Base-by-base conservation (phyloP, 64 coral and sea anemone genomes). In the Acropora yongei region DNA sequence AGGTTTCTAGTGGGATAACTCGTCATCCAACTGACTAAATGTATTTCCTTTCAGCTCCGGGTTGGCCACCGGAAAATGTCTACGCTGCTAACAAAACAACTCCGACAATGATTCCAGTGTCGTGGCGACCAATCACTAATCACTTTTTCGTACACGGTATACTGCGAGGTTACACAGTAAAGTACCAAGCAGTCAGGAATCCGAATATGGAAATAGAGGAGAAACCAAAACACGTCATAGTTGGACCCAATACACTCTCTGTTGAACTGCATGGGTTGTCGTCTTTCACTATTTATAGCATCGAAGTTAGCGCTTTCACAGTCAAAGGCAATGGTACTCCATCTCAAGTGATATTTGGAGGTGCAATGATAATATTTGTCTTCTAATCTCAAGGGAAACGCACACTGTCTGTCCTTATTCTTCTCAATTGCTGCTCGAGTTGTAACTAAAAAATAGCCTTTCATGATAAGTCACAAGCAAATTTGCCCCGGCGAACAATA, bases 91-190 rank as follows among this genome's bases (percentile, higher is more conserved):
- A 92, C 66, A 93, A 94, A 50, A 77, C 89, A n/a, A 82, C 83
- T 48, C 91, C 97, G 4, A 96, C 97, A 4, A 87, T 43, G 63
- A 96, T 96, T 58, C 83, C 88, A 46, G 72, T 99, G 5, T 67
- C 30, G 13, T 99, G 97, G 97, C 61, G 92, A 76, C 91, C 94
- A 57, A 99, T 99, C 47, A 84, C 94, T n/a, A 47, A 99, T 41
- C 46, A 17, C 3, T 99, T 93, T 75, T 94, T 86, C 53, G 71
- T 96, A 2, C 97, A 99, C 8, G 97, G 97, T 4, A 68, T 96
- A 55, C 83, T 99, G 13, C 78, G 91, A 49, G 97, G 97, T 39
- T 99, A 99, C 72, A 96, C 77, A 43, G 89, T 99, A 10, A 69
- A 87, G 1, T 99, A 91, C 44, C 75, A 49, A 51, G 85, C 79